A percentile compares a stretch with the other conserved stretches of the same genome.
Conservation (phyloP, 2,888 invertebrate species). For the Drosophila meridionalis region DNA sequence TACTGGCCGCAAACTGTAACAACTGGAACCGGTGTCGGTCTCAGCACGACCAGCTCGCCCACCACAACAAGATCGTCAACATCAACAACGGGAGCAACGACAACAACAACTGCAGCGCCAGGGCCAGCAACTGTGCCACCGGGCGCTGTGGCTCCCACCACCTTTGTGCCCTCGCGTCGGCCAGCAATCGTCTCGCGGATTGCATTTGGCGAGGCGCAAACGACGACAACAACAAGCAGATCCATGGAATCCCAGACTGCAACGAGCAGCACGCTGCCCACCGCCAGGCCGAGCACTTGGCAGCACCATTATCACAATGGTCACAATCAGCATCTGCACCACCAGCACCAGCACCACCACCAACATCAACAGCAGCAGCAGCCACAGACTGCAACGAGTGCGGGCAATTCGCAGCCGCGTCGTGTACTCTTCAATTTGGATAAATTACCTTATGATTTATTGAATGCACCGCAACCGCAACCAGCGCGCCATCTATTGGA, state of each 20-base stretch:
- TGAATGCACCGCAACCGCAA: constrained; percentile 82
- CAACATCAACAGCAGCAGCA: constrained; percentile 53
- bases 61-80: constrained; percentile 27
- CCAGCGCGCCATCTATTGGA: constrained; percentile 63
- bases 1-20: constrained; percentile 85
- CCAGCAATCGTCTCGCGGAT: constrained; percentile 83
- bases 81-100: constrained; percentile 23
- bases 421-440: constrained; percentile 84
- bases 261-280: constrained; percentile 49
- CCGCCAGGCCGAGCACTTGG: constrained; percentile 61
- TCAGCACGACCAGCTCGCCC: constrained; percentile 54
- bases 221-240: constrained; percentile 40
- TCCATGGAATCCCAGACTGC: constrained; percentile 18
- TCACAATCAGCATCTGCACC: constrained; percentile 59
- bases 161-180: constrained; percentile 74
- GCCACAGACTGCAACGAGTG: constrained; percentile 27
- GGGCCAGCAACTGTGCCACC: constrained; percentile 53
- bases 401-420: constrained; percentile 70
- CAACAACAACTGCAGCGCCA: constrained; percentile 16
- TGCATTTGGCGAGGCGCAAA: constrained; percentile 82
- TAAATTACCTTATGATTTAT: constrained; percentile 84
- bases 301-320: constrained; percentile 65
- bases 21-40: constrained; percentile 27
- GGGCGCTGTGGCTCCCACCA: constrained; percentile 51
- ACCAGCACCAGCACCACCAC: constrained; percentile 45